These are phyloP conservation scores for Holothuria glaberrima DNA, from an alignment of 35 echinoderm and acorn worm genomes.

Conservation along the genomic window DNA sequence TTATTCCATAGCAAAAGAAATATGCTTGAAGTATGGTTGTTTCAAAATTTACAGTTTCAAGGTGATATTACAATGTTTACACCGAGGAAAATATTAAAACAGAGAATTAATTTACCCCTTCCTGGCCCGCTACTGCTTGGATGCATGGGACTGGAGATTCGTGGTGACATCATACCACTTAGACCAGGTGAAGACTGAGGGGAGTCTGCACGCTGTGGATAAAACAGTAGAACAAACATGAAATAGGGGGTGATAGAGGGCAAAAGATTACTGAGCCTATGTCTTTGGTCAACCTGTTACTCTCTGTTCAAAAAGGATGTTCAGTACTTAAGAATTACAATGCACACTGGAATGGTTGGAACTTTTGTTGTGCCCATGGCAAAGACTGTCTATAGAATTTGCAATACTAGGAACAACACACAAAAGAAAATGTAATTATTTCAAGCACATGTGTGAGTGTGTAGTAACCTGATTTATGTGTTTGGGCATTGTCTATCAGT, in stretches of 20 bases:
- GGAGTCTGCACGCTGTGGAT: slow-evolving; percentile 52
- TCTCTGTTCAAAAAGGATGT: too few relatives aligned
- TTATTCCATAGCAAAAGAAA: too few relatives aligned
- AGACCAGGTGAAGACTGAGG: background rate
- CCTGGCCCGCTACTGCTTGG: slow-evolving; percentile 71
- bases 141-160: slow-evolving; percentile 88
- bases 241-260: background rate
- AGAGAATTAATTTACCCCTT: background rate
- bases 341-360: too few relatives aligned
- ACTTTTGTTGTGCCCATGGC: background rate
- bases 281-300: too few relatives aligned
- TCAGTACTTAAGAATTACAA: too few relatives aligned
- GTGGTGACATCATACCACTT: slow-evolving; percentile 76
- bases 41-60: too few relatives aligned
- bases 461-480: too few relatives aligned
- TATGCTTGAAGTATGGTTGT: too few relatives aligned
- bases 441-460: too few relatives aligned
- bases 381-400: background rate
- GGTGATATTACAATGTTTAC: background rate
- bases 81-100: background rate
- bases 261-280: too few relatives aligned
- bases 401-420: background rate
- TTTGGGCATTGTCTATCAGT: too few relatives aligned
- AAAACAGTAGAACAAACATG: background rate
- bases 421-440: too few relatives aligned